Percentiles rank a stretch among this genome's conserved stretches.
Conservation (phyloP, 2,888 invertebrate genomes). For the Adelphocoris suturalis region DNA sequence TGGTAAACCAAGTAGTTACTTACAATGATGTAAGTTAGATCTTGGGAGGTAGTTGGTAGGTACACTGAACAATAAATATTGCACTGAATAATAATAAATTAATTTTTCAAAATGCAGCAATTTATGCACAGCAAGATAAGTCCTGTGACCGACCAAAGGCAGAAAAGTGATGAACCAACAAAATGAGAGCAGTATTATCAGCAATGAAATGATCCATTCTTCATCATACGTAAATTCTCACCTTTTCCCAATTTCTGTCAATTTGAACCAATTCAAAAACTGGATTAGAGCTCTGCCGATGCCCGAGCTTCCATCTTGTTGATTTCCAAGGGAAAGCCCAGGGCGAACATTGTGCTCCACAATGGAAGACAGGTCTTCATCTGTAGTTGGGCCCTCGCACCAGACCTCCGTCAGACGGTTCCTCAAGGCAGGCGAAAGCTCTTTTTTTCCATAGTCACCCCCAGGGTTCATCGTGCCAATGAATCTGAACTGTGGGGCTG, state of each 20-base stretch:
- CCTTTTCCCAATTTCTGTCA: slow-evolving; percentile 85
- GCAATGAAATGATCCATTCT: too few species aligned
- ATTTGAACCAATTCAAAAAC: slow-evolving; percentile 88
- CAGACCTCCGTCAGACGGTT: slow-evolving; percentile 99
- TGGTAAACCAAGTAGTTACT: too few species aligned
- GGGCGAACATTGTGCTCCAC: slow-evolving; percentile 87
- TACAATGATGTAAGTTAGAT: too few species aligned
- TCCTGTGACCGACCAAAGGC: too few species aligned
- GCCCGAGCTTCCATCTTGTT: slow-evolving; percentile 81
- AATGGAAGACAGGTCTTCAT: slow-evolving; percentile 88
- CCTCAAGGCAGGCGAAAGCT: slow-evolving; percentile 96
- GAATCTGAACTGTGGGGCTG: slow-evolving; percentile 89
- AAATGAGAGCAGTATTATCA: too few species aligned
- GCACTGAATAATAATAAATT: too few species aligned
- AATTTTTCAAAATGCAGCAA: too few species aligned
- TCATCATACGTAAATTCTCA: slow-evolving; percentile 75
- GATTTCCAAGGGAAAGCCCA: slow-evolving; percentile 81
- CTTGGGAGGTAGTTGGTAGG: too few species aligned
- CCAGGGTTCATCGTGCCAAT: slow-evolving; percentile 99
- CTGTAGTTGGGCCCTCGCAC: slow-evolving; percentile 89
- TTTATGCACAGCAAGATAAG: too few species aligned
- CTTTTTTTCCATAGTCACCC: slow-evolving; percentile 99
- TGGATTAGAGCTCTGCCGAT: slow-evolving; percentile 87
- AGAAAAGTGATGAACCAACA: too few species aligned
- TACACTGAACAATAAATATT: too few species aligned